Base-by-base conservation (phyloP, 2,888 invertebrate species). In the Ectemnius continuus region DNA sequence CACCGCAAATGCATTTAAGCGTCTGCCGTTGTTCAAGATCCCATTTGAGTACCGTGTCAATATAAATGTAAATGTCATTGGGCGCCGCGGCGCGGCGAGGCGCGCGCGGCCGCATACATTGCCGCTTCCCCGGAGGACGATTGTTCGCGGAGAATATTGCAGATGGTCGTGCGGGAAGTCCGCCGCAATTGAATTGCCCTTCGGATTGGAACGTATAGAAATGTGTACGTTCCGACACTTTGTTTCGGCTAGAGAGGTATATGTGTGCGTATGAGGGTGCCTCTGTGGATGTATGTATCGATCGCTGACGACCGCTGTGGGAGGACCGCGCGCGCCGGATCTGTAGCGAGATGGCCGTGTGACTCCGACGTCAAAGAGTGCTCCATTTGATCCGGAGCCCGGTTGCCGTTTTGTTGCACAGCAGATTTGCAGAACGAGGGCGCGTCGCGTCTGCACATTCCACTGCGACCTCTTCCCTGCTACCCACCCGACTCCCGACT, bases 31-130 rank as follows among this genome's bases (percentile, higher is more conserved):
- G 85, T 86, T 88, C 85, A 84, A 85, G 82, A 85, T 86, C 85
- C 82, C 79, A 86, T 87, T 86, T 80, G 76, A 75, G 75, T 77
- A 81, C 76, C 83, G 84, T 86, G 87, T 89, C 88, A 87, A 89
- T 89, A 89, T 89, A 89, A 89, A 89, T 89, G 89, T 89, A 89
- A 89, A 89, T 89, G 88, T 87, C 88, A 88, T 87, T 86, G 85
- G 81, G 72, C 76, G 82, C 71, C 69, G 80, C 36, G 8, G 36
- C 36, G 36, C 36, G 36, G 80, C 36, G 8, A 8, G 6, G 36
- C 36, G 36, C 36, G 11, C 76, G 80, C 81, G 79, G 76, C 77
- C 79, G 81, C 85, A 84, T 83, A 84, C 84, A 86, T 86, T 83
- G 80, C 81, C 83, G 81, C 73, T 8, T 85, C 84, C 76, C 88